Base-by-base conservation (phyloP, 2,797 vertebrate genomes). In the Crenichthys baileyi region DNA sequence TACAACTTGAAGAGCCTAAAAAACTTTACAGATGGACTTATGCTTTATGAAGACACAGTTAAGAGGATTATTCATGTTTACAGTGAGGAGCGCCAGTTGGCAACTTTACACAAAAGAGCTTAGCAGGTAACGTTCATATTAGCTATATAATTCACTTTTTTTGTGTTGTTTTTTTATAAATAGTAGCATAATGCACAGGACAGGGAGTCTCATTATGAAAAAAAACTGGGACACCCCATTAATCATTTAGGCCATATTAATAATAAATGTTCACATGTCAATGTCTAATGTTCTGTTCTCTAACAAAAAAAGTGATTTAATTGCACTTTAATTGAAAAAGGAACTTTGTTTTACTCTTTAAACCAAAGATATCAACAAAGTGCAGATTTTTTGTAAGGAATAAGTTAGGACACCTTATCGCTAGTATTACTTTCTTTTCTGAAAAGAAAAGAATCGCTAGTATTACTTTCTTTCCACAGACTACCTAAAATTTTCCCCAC, bases 21-120 rank as follows among this genome's bases (percentile, higher is more conserved):
- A 81, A 82, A 74, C 36, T 56, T 53, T 56, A 87, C 70, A 26
- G 36, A 87, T 83, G 79, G 29, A 84, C 22, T 61, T 18, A 22
- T 72, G 58, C 70, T 39, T 31, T 31, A 26, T 77, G 20, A 74
- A 76, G 29, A 63, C 46, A 73, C 63, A 39, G 20, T 72, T 70
- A 11, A 70, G 58, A 51, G 36, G 65, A 68, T 58, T 50, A 24
- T 50, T 63, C 50, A 65, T 79, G 58, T 83, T 71, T 76, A 53
- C 70, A 26, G 65, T 70, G 46, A n/a, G 78, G 83, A 80, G 70
- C 83, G 56, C 0, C 86, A 87, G 79, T 82, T 84, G 82, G 85
- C 65, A 73, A 46, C 72, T 58, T 78, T 75, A 36, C 74, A 76
- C 71, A 87, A 53, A 83, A 29, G 76, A n/a, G 72, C 76, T 67